phyloP scores from a whole-genome alignment of 2,888 invertebrate genomes.

The Drosophila tripunctata region DNA sequence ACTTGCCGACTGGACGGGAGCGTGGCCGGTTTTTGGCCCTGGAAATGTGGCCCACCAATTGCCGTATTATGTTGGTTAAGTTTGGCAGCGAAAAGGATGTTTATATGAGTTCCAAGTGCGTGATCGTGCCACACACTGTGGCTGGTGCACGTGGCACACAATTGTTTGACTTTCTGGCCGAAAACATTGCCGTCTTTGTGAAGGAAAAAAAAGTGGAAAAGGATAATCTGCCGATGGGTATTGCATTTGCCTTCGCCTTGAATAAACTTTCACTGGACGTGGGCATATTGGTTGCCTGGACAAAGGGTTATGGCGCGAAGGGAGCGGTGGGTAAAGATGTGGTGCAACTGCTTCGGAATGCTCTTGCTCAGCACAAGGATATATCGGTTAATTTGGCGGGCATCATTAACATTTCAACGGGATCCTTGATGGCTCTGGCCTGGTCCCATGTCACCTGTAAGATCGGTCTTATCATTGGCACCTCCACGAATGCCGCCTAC shows the following conservation, averaged over 20 bases:
- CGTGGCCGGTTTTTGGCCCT: constrained; percentile 96
- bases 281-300: constrained; percentile 94
- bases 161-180: constrained; percentile 96
- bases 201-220: constrained; percentile 89
- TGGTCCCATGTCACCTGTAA: constrained; percentile 90
- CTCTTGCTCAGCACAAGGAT: constrained; percentile 92
- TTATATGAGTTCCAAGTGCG: constrained; percentile 97
- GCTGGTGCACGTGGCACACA: constrained; percentile 94
- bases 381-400: constrained; percentile 92
- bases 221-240: constrained; percentile 93
- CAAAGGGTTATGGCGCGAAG: constrained; percentile 96
- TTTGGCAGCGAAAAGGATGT: constrained; percentile 90
- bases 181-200: constrained; percentile 94
- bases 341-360: constrained; percentile 92
- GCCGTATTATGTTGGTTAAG: constrained; percentile 95
- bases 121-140: constrained; percentile 94
- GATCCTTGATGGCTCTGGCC: constrained; percentile 95
- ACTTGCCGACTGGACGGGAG: constrained; percentile 96
- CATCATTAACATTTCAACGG: constrained; percentile 96
- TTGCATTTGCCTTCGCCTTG: constrained; percentile 97
- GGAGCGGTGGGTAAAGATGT: constrained; percentile 95
- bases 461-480: constrained; percentile 90
- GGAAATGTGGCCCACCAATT: constrained; percentile 99
- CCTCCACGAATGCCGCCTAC: constrained; percentile 97
- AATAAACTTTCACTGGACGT: constrained; percentile 92